Evolutionary conservation across 2,113 vertebrate species (phyloP).

Genomic region (Symphodus melops): DNA sequence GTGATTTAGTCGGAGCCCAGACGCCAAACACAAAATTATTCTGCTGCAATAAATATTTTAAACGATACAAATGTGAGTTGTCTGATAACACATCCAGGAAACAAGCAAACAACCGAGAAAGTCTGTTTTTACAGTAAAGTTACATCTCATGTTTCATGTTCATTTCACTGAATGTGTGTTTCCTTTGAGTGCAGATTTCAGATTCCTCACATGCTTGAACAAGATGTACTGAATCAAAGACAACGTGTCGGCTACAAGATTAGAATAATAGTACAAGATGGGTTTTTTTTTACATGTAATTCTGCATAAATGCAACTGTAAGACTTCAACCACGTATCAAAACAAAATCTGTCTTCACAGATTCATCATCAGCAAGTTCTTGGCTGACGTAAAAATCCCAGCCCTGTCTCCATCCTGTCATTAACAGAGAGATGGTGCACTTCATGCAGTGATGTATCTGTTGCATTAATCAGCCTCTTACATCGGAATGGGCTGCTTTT

Average conservation of each 20-base stretch:
- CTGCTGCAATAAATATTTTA: no score
- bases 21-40: no score
- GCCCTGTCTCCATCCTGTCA: conserved; percentile 26
- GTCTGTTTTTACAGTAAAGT: no score
- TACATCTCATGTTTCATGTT: no score
- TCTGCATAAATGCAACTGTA: neutral
- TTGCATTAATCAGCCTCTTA: conserved; percentile 78
- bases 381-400: conserved; percentile 33
- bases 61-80: no score
- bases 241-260: neutral
- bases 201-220: no score
- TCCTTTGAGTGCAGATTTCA: no score
- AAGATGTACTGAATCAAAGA: neutral
- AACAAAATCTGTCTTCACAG: conserved; percentile 10
- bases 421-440: conserved; percentile 41
- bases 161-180: no score
- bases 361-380: conserved; percentile 26
- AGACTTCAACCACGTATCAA: neutral
- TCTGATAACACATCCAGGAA: no score
- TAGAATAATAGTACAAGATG: no score
- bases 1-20: no score
- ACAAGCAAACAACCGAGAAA: no score
- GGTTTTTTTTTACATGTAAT: neutral
- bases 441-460: conserved; percentile 61
- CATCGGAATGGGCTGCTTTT: conserved; percentile 74